A percentile compares a stretch with the other conserved stretches of the same genome.
These are phyloP conservation scores for Apteryx mantelli DNA, from an alignment of 2,113 vertebrate genomes.

Conservation along the genomic window DNA sequence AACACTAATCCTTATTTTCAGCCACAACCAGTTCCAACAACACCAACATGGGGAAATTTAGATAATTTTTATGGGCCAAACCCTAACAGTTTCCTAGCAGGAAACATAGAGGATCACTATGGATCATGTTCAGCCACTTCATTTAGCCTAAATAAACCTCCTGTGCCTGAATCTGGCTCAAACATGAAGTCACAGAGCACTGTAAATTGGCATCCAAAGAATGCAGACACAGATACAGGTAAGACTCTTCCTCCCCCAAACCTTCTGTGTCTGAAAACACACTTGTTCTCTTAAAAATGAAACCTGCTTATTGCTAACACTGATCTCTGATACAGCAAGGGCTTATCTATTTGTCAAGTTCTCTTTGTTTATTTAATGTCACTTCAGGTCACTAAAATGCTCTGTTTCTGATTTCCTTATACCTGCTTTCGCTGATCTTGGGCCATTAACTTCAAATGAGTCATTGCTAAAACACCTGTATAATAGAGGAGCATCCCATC, in stretches of 20 bases:
- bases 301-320: neutral
- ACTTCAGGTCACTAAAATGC: neutral
- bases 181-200: neutral
- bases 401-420: neutral
- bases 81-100: neutral
- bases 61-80: neutral
- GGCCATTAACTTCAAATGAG: neutral
- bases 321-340: neutral
- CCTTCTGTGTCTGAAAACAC: neutral
- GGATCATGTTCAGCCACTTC: neutral
- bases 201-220: neutral
- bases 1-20: neutral
- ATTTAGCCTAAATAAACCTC: constrained; percentile 32
- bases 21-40: neutral
- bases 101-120: neutral
- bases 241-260: neutral
- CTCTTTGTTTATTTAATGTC: neutral
- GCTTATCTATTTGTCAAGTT: neutral
- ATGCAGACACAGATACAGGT: constrained; percentile 12
- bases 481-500: neutral
- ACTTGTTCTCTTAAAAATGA: neutral
- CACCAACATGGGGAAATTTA: neutral
- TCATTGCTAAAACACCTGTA: neutral
- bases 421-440: neutral
- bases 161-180: constrained; percentile 70